Conservation (phyloP, 2,888 invertebrate genomes). For the Ophion obscuratus region DNA sequence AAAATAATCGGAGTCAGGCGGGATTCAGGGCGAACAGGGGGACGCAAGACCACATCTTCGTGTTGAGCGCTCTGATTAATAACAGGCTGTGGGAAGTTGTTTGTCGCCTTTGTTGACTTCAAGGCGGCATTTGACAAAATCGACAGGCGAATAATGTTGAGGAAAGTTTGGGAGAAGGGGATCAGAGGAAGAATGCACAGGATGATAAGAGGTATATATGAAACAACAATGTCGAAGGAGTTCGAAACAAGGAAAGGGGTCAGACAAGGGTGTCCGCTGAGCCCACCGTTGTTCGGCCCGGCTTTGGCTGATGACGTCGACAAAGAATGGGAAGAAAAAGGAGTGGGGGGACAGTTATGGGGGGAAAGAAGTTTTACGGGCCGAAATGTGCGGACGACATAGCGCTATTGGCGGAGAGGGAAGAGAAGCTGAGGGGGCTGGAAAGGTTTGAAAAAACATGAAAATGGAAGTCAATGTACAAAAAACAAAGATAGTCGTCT, state of each 20-base stretch:
- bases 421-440: not conserved
- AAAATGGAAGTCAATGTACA: constrained; percentile 9
- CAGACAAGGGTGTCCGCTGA: constrained; percentile 41
- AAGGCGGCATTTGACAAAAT: constrained; percentile 34
- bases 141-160: constrained; percentile 10
- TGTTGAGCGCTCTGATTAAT: constrained; percentile 22
- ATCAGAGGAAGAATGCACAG: constrained; percentile 33
- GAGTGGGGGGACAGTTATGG: constrained; percentile 21
- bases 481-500: no score
- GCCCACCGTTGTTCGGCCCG: constrained; percentile 36
- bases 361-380: constrained; percentile 7
- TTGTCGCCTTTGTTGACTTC: not conserved
- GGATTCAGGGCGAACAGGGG: constrained; percentile 16
- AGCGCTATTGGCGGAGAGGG: constrained; percentile 18
- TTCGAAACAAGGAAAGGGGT: constrained; percentile 44
- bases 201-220: constrained; percentile 47
- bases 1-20: constrained; percentile 14
- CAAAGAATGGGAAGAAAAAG: constrained; percentile 10
- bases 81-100: constrained; percentile 15
- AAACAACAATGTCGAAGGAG: constrained; percentile 33
- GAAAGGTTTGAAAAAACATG: not conserved
- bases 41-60: constrained; percentile 27
- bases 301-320: constrained; percentile 34
- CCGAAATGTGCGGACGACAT: constrained; percentile 28
- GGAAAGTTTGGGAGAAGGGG: constrained; percentile 36